phyloP scores from a whole-genome alignment of 2,888 invertebrate species.

The Chloromyia formosa region DNA sequence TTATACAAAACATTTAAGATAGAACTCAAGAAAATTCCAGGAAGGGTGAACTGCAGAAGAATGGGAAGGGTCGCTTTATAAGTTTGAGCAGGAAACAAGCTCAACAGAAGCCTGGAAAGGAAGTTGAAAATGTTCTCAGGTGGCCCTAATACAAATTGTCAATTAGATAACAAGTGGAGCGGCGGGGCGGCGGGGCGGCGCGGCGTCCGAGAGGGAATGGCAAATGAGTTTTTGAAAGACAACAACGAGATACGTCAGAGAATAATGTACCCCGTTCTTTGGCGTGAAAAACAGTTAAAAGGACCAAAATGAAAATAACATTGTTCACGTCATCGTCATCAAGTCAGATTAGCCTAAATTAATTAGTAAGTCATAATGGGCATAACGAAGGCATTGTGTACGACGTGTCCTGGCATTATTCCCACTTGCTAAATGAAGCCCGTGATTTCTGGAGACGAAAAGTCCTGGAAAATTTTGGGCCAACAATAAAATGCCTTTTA shows the following conservation, averaged over 20 bases:
- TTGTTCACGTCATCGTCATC: slow-evolving; percentile 17
- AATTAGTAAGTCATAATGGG: slow-evolving; percentile 32
- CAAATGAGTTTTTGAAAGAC: slow-evolving; percentile 4
- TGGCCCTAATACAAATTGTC: slow-evolving; percentile 43
- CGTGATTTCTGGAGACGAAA: neutral
- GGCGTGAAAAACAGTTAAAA: neutral
- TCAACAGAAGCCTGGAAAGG: neutral
- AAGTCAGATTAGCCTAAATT: slow-evolving; percentile 18
- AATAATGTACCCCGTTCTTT: neutral
- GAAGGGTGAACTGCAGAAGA: neutral
- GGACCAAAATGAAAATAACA: neutral
- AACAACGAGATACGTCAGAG: neutral
- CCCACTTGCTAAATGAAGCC: neutral
- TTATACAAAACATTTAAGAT: slow-evolving; percentile 33
- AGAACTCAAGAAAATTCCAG: slow-evolving; percentile 5
- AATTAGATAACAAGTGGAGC: slow-evolving; percentile 29
- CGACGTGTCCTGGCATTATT: neutral
- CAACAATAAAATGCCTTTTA: neutral
- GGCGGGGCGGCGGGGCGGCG: neutral
- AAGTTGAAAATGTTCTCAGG: slow-evolving; percentile 38
- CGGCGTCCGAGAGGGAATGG: neutral
- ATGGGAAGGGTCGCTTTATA: neutral
- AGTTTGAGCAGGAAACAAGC: neutral
- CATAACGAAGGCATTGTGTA: neutral
- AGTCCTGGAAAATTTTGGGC: neutral